These are phyloP conservation scores for Pelodytes ibericus DNA, from an alignment of 2,797 vertebrate genomes.

Conservation along the genomic window DNA sequence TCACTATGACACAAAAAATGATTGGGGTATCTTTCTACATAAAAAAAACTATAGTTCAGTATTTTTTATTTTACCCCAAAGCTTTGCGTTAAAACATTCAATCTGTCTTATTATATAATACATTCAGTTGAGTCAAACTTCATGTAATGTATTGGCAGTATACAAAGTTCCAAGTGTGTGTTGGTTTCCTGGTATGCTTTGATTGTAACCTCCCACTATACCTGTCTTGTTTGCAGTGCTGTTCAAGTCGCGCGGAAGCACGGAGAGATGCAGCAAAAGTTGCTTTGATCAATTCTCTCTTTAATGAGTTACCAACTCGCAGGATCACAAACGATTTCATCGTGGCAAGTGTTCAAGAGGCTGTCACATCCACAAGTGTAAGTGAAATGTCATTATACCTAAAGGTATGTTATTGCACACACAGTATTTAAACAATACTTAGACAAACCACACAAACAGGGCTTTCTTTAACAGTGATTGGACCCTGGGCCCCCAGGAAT, in stretches of 20 bases:
- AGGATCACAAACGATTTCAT: constrained; percentile 86
- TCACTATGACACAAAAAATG: no score
- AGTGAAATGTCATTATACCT: constrained; percentile 60
- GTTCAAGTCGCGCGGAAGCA: constrained; percentile 86
- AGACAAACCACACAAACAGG: no score
- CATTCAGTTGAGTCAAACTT: no score
- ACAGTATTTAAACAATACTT: no score
- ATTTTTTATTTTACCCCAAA: no score
- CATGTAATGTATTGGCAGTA: neutral
- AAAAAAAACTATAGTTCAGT: no score
- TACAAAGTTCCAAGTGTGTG: neutral
- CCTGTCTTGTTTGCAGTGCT: constrained; percentile 71
- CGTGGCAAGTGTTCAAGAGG: constrained; percentile 81
- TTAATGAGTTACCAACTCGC: constrained; percentile 86
- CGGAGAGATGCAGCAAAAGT: constrained; percentile 88
- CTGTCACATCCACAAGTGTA: constrained; percentile 78
- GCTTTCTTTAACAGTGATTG: no score
- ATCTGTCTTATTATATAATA: no score
- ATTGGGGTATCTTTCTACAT: no score
- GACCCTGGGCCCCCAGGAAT: no score
- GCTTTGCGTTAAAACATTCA: no score
- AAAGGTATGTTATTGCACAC: neutral
- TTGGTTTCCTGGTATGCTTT: no score
- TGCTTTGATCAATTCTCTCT: constrained; percentile 89
- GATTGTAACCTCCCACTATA: neutral